Base-by-base conservation (phyloP, 2,888 invertebrate genomes). In the Chesias legatella region DNA sequence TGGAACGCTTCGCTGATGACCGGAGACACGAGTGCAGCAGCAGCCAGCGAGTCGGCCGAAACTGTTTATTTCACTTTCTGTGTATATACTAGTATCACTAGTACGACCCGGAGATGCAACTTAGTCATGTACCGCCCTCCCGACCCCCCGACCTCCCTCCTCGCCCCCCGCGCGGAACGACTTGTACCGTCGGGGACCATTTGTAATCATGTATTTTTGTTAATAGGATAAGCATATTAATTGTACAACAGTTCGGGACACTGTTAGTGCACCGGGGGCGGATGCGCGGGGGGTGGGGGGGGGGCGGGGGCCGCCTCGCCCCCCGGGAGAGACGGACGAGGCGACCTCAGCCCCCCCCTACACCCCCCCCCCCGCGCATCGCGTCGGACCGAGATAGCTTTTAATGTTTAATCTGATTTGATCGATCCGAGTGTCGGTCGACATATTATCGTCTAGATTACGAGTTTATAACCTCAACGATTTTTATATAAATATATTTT, bases 151-250 rank as follows among this genome's bases (percentile, higher is more conserved):
- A 1, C 25, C 8, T 10, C 10, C 20, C 28, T 47, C 3, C 13
- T 17, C 33, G 8, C 48, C 23, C 13, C 24, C 8, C 26, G 25
- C 10, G 28, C 21, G 31, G 26, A 22, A 36, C 29, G 44, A 30
- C 33, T 25, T 7, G 10, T 21, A 11, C 28, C 27, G 17, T 7
- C 8, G 20, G 17, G 32, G 5, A 24, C 6, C 35, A 21, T 26
- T 30, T 42, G 46, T 39, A 41, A 42, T 47, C 41, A 45, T 45
- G 44, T 45, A 45, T 45, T 45, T 44, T 36, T 44, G 35, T 40
- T 45, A 39, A 26, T 45, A 45, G 44, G 17, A 25, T 45, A 45
- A 45, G 39, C 39, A 28, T 35, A 39, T 40, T 40, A 36, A 29
- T 39, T 32, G 10, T 6, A 35, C 13, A 7, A 22, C n/a, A 1